Evolutionary conservation across 2,888 invertebrate species (phyloP).

Genomic region (Hypercompe scribonia): DNA sequence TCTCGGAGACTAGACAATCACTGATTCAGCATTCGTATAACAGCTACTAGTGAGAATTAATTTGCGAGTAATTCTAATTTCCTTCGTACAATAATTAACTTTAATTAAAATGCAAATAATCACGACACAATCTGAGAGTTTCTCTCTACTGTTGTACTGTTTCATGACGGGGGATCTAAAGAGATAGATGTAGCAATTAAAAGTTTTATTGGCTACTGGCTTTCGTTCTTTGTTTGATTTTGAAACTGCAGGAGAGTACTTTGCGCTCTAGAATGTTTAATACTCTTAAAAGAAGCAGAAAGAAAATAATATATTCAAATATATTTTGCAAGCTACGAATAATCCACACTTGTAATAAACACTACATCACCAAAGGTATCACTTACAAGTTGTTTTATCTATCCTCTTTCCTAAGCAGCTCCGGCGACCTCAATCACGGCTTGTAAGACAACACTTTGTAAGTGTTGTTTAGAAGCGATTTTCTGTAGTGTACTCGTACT

Average conservation of each 20-base stretch:
- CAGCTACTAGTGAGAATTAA: slow-evolving; percentile 30
- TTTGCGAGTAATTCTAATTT: slow-evolving; percentile 32
- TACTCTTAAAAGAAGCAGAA: neutral
- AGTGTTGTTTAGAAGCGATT: neutral
- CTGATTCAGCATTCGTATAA: slow-evolving; percentile 47
- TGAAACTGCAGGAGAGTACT: slow-evolving; percentile 2
- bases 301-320: neutral
- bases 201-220: slow-evolving; percentile 20
- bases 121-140: slow-evolving; percentile 17
- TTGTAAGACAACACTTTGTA: slow-evolving; percentile 1
- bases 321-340: neutral
- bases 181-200: slow-evolving; percentile 23
- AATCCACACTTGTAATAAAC: neutral
- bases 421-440: neutral
- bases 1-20: slow-evolving; percentile 44
- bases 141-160: slow-evolving; percentile 11
- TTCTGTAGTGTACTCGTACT: neutral
- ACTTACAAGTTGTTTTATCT: neutral
- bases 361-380: neutral
- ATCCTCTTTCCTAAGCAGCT: neutral
- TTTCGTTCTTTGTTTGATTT: slow-evolving; percentile 4
- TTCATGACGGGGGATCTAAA: slow-evolving; percentile 12
- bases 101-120: slow-evolving; percentile 24
- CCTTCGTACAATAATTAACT: slow-evolving; percentile 22
- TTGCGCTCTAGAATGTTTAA: neutral